These are phyloP conservation scores for Gobio occitaniae DNA, from an alignment of 2,797 vertebrate genomes.

Conservation along the genomic window DNA sequence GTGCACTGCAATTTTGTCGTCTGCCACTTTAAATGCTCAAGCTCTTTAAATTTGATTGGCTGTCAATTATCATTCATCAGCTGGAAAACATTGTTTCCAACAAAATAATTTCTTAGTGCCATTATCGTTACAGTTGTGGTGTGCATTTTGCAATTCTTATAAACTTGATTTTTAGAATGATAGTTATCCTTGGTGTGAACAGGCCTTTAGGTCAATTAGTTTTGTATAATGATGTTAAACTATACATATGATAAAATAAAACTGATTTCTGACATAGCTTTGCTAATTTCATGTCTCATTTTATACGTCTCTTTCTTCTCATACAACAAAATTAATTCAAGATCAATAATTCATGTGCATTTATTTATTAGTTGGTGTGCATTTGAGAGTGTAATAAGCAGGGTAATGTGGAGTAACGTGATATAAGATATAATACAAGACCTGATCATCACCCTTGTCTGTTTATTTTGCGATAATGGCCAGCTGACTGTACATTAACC, in stretches of 20 bases:
- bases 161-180: background rate
- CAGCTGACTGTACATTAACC: conserved; percentile 7
- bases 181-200: background rate
- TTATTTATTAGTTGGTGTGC: conserved; percentile 7
- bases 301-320: background rate
- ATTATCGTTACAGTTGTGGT: background rate
- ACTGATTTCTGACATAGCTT: background rate
- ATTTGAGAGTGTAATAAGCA: conserved; percentile 14
- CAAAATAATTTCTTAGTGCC: background rate
- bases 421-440: background rate
- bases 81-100: background rate
- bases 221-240: conserved; percentile 1
- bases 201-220: background rate
- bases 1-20: background rate
- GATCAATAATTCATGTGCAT: conserved; percentile 12
- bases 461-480: background rate
- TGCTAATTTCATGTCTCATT: background rate
- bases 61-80: no score
- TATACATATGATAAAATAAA: background rate
- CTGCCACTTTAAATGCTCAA: background rate
- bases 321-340: background rate
- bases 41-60: background rate
- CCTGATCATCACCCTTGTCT: background rate
- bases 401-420: conserved; percentile 4
- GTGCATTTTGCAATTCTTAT: background rate